Evolutionary conservation across 2,797 vertebrate species (phyloP), one percentile per base, ranked within the genome.

Genomic region (Cheirogaleus major): DNA sequence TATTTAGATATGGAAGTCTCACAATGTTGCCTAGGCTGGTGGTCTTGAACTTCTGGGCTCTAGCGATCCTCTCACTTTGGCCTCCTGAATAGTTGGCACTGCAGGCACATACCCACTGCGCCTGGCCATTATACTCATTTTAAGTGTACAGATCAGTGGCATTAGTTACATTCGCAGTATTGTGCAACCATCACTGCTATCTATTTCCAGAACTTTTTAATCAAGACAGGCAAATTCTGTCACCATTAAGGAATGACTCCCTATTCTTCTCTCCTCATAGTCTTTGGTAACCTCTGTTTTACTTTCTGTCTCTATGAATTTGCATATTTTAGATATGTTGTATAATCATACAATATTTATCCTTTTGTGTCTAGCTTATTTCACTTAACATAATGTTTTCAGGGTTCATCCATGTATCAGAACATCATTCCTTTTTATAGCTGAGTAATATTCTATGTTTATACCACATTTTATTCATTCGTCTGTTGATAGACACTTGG

Each of bases 341-440:
- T 84, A 3, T 80, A 57, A 55, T n/a, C 75, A 48, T 76, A 50
- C 2, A 61, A 3, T 75, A n/a, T 84, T 83, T 91, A 43, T 65
- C 38, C 59, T 93, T 63, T 65, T 83, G 14, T 63, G 17, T 80
- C 45, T 79, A 38, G 52, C 30, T 84, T 75, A 27, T 87, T 93
- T 86, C 30, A 90, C 15, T 78, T 75, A 83, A 48, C 22, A 25
- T 70, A 83, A 84, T 93, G 30, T 79, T 96, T 92, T 91, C n/a
- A 91, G 6, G 38, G 32, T 90, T 89, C 30, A 73, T 20, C n/a
- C 48, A 67, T 73, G 22, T 69, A 41, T 65, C 20, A 87, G 76
- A 95, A 73, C 61, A 32, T 78, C n/a, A 67, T 86, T 93, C 52
- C 23, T 65, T 90, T 90, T 92, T 76, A 63, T 70, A 48, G 55